A percentile compares a stretch with the other conserved stretches of the same genome.
These are phyloP conservation scores for Synanceia verrucosa DNA, from an alignment of 2,797 vertebrate species.

Conservation along the genomic window DNA sequence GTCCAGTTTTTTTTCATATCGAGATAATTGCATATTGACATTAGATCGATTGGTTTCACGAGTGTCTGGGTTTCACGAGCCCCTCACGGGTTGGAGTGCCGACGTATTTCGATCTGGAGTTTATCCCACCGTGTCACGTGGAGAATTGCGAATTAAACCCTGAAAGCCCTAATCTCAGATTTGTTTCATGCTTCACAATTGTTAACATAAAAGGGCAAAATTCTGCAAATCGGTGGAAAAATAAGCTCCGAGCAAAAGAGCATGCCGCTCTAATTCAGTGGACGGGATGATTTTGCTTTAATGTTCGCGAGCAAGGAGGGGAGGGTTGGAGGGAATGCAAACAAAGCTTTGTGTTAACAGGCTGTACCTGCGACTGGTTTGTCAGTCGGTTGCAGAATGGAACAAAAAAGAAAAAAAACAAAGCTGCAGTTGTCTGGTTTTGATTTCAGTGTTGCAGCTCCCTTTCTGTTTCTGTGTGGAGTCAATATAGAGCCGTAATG, in stretches of 20 bases:
- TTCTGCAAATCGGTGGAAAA: slow-evolving; percentile 38
- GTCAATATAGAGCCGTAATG: slow-evolving; percentile 37
- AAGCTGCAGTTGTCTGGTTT: slow-evolving; percentile 33
- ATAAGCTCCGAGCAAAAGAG: slow-evolving; percentile 48
- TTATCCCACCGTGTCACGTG: slow-evolving; percentile 35
- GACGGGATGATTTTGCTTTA: slow-evolving; percentile 20
- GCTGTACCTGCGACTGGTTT: slow-evolving; percentile 23
- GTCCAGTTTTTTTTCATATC: slow-evolving; percentile 13
- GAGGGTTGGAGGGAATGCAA: slow-evolving; percentile 35
- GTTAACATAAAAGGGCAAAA: slow-evolving; percentile 44
- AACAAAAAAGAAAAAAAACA: slow-evolving; percentile 10
- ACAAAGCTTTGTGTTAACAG: slow-evolving; percentile 39
- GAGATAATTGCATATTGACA: slow-evolving; percentile 52
- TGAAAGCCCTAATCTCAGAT: slow-evolving; percentile 59
- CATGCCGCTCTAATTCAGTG: slow-evolving; percentile 33
- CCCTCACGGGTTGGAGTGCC: slow-evolving; percentile 17
- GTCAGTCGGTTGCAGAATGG: slow-evolving; percentile 4
- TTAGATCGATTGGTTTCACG: slow-evolving; percentile 48
- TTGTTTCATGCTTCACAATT: slow-evolving; percentile 62
- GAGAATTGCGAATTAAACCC: slow-evolving; percentile 62
- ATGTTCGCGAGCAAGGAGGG: slow-evolving; percentile 29
- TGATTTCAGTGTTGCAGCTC: slow-evolving; percentile 12
- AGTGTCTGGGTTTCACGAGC: slow-evolving; percentile 22
- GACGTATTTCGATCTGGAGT: slow-evolving; percentile 50
- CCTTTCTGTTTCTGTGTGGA: slow-evolving; percentile 20